Conservation (phyloP, 2,113 vertebrate species). For the Pterocles gutturalis region DNA sequence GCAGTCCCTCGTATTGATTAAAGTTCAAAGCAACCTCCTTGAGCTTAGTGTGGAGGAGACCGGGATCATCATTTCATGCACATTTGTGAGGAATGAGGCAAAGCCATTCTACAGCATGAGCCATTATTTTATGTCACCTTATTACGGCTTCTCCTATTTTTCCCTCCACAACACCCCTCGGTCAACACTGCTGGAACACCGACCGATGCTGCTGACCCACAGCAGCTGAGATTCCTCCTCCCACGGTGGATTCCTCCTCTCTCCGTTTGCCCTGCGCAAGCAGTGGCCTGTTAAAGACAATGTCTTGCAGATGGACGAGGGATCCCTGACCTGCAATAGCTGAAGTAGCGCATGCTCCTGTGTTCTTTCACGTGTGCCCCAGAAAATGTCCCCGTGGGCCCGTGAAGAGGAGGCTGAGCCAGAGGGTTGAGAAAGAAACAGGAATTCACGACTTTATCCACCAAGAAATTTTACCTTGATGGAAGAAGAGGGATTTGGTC, state of each 20-base stretch:
- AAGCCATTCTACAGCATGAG: not conserved
- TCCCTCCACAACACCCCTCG: not conserved
- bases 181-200: accelerated
- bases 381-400: not conserved
- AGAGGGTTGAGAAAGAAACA: not conserved
- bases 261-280: not conserved
- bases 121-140: not conserved
- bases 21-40: not conserved
- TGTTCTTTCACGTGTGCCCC: not conserved
- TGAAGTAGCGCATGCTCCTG: not conserved
- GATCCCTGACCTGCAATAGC: not conserved
- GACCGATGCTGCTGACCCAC: accelerated
- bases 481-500: not conserved
- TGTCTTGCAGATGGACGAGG: not conserved
- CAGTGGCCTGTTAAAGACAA: not conserved
- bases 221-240: not conserved
- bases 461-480: not conserved
- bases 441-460: not conserved
- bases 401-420: not conserved
- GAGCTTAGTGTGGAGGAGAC: not conserved
- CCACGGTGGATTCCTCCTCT: not conserved
- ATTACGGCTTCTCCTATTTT: not conserved
- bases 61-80: not conserved
- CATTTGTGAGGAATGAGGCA: not conserved
- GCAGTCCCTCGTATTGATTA: accelerated